These are phyloP conservation scores for Oreortyx pictus DNA, from an alignment of 2,797 vertebrate species.

Conservation along the genomic window DNA sequence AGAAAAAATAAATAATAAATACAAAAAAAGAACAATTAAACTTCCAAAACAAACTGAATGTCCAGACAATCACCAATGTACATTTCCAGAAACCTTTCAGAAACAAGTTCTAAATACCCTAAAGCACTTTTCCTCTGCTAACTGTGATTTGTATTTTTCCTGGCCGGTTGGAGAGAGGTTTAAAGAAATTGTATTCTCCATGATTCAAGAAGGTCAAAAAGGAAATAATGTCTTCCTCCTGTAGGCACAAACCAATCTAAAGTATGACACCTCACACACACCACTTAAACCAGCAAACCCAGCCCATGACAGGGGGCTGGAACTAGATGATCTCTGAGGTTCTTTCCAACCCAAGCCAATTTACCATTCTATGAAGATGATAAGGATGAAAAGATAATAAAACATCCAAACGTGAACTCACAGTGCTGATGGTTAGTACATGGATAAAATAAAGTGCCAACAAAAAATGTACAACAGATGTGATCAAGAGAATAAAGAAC, in stretches of 20 bases:
- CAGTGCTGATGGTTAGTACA: neutral
- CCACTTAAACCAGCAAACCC: neutral
- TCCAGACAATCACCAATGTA: neutral
- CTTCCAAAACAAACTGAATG: neutral
- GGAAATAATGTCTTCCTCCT: neutral
- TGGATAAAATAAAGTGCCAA: neutral
- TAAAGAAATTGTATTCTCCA: neutral
- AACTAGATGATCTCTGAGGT: no score
- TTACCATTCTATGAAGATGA: accelerated
- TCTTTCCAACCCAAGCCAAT: no score
- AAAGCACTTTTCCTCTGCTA: neutral
- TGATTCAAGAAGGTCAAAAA: neutral
- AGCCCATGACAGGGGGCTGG: no score
- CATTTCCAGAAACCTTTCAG: neutral
- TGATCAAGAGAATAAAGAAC: neutral
- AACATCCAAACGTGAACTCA: neutral
- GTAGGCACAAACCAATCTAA: neutral
- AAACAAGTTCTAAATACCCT: neutral
- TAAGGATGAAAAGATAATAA: neutral
- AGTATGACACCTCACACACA: neutral
- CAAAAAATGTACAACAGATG: neutral
- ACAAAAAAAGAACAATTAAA: neutral
- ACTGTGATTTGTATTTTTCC: neutral
- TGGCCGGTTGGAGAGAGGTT: neutral
- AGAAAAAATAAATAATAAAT: neutral